Evolutionary conservation across 2,797 vertebrate genomes (phyloP), one percentile per base, ranked within the genome.

Genomic region (Sebastes baramenuke): DNA sequence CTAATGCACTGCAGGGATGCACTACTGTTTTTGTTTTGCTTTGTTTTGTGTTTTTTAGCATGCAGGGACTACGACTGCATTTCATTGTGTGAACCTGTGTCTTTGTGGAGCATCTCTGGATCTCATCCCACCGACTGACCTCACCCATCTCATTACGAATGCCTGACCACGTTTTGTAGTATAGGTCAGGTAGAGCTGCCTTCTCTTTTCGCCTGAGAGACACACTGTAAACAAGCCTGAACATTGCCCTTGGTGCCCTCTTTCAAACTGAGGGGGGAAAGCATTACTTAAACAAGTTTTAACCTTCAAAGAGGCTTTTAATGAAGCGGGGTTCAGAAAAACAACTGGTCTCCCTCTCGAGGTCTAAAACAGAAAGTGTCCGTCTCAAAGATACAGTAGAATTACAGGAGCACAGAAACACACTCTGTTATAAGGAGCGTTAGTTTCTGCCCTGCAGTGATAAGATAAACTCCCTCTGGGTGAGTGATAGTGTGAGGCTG

Each of bases 391-490:
- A 42, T 11, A 59, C n/a, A 36, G 59, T n/a, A 14, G 55, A 59
- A 46, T 9, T 22, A n/a, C 22, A n/a, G 4, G 22, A 27, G 13
- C 6, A 61, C 29, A 60, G 32, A 55, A n/a, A 67, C 2, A 49
- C 18, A 46, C 49, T 24, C 1, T 24, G 14, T 67, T 27, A 65
- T n/a, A 34, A 69, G 60, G 20, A 52, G 36, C 12, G 1, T 36
- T 6, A 16, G 3, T 59, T 52, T 76, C 52, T 36, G 59, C 22
- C 66, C 49, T 18, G 27, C 27, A 27, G 56, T 20, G 70, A 74
- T 68, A 42, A 34, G 58, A 69, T 62, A 49, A 75, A 34, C 66
- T 58, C 49, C 66, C 67, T 75, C n/a, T 29, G 59, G 56, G 56
- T n/a, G 55, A 14, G 22, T 30, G 46, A 55, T 27, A 27, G 22